Evolutionary conservation across 2,888 invertebrate genomes (phyloP).

Genomic region (Lordiphosa andalusiaca): DNA sequence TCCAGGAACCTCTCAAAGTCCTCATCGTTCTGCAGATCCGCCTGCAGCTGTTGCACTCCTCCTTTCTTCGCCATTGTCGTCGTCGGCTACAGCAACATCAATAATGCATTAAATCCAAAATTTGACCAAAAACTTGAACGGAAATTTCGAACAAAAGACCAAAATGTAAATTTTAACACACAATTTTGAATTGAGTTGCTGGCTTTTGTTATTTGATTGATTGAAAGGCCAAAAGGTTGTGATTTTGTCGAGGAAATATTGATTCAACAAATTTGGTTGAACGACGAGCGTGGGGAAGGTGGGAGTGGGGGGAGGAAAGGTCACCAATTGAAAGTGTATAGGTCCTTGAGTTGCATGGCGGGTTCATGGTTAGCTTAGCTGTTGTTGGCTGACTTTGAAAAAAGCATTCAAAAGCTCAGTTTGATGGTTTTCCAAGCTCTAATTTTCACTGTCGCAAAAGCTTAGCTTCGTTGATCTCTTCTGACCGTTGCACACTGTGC

Average conservation of each 20-base stretch:
- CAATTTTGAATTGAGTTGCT: neutral
- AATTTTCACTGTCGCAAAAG: too few relatives aligned
- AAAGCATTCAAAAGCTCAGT: too few relatives aligned
- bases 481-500: too few relatives aligned
- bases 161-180: constrained; percentile 11
- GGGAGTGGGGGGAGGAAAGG: too few relatives aligned
- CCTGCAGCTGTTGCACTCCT: constrained; percentile 88
- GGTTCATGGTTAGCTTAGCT: too few relatives aligned
- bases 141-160: constrained; percentile 5
- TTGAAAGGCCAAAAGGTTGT: neutral
- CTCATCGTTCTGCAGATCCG: constrained; percentile 90
- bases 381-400: too few relatives aligned
- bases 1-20: constrained; percentile 91
- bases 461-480: too few relatives aligned
- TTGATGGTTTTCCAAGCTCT: too few relatives aligned
- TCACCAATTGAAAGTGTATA: too few relatives aligned
- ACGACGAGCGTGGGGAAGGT: too few relatives aligned
- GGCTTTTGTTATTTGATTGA: constrained; percentile 2
- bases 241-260: constrained; percentile 40
- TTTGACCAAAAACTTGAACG: constrained; percentile 7
- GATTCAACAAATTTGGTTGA: constrained; percentile 40
- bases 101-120: constrained; percentile 1
- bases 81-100: constrained; percentile 16
- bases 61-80: constrained; percentile 87
- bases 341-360: too few relatives aligned